Conservation (phyloP, 2,888 invertebrate genomes). For the Aleiodes alternator region DNA sequence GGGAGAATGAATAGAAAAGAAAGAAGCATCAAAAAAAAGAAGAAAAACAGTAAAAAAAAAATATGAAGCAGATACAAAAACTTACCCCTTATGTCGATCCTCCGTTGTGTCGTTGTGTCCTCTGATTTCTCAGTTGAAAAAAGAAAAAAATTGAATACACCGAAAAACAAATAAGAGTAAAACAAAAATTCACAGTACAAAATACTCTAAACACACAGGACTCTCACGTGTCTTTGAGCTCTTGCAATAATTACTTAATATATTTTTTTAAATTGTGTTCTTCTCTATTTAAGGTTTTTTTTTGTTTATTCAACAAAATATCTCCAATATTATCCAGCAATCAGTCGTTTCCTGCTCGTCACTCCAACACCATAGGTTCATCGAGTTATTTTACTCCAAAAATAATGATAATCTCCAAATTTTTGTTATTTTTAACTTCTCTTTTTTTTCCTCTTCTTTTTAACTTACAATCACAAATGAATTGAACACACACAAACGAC, state of each 20-base stretch:
- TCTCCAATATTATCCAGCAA: conserved; percentile 52
- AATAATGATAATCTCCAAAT: conserved; percentile 37
- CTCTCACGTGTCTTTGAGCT: neutral
- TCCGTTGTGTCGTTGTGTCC: conserved; percentile 30
- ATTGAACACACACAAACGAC: conserved; percentile 40
- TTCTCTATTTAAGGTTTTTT: too few relatives aligned
- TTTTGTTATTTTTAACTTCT: neutral
- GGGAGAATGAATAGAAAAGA: conserved; percentile 1
- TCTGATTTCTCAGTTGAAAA: conserved; percentile 23
- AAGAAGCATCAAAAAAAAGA: neutral
- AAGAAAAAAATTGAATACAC: neutral
- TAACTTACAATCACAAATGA: conserved; percentile 16
- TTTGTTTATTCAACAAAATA: neutral
- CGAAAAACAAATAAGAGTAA: too few relatives aligned
- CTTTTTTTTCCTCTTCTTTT: conserved; percentile 21
- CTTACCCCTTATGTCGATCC: conserved; percentile 28
- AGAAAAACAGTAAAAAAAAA: neutral
- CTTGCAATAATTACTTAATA: neutral
- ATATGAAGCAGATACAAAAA: conserved; percentile 1
- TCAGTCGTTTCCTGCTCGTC: conserved; percentile 62
- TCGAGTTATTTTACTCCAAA: conserved; percentile 47
- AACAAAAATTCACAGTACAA: conserved; percentile 5
- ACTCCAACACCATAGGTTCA: conserved; percentile 63
- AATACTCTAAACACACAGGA: neutral
- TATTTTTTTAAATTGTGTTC: neutral